Evolutionary conservation across 2,888 invertebrate species (phyloP), one percentile per base, ranked within the genome.

Genomic region (Enoplolaimus lenunculus): DNA sequence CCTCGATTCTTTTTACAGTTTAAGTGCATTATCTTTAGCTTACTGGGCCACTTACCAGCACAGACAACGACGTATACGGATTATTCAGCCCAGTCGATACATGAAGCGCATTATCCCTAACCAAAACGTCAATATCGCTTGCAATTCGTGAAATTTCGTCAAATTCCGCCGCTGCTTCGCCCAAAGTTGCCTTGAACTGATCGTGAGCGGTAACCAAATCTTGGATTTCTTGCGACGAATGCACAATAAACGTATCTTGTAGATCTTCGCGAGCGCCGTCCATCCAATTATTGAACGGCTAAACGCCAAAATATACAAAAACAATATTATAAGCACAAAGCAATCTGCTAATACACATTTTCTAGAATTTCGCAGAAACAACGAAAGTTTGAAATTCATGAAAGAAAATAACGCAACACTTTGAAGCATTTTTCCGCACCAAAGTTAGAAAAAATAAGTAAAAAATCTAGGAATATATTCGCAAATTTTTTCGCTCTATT

Each of bases 161-260:
- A 85, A 91, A 95, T 83, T 98, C 98, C 82, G 93, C 93, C 83
- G 97, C 98, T 74, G 98, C 98, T 83, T 97, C 97, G 69, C 93
- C 93, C 74, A 98, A 87, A 1, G 98, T 99, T 71, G 82, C 80
- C 87, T 98, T 97, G 87, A 99, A 98, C 82, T 93, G 92, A 80
- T 93, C 90, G 83, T 98, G 98, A 72, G 97, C 95, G 81, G 93
- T 92, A 84, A 94, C 91, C 76, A 98, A 87, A 71, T 94, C 82
- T 83, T 95, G 93, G 80, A 99, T 97, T 84, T 99, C 98, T 81
- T 97, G 93, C 86, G 97, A 93, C 74, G 95, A 95, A 84, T 98
- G 97, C 34, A 98, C 97, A 83, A 99, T 98, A 85, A 99, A 98
- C 90, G 98, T 94, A 82, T 99, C 98, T 74, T 97, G 92, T 75